Base-by-base conservation (phyloP, 2,888 invertebrate species). In the Julus scanicus region DNA sequence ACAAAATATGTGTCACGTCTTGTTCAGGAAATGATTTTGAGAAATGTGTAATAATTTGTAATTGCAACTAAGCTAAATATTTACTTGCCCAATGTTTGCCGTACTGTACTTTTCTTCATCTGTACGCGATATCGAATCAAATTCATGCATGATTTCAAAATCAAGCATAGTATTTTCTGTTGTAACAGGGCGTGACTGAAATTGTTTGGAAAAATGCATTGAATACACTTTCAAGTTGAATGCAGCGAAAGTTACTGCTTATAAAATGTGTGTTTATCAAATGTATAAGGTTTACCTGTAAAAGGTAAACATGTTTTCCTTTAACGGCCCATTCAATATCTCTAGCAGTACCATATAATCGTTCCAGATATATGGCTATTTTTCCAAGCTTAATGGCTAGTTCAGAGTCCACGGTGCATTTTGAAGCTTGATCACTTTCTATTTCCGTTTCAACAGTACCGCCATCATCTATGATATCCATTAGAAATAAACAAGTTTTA, bases 301-400 rank as follows among this genome's bases (percentile, higher is more conserved):
- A 39, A 17, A 88, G 86, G 48, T n/a, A 88, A 53, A 88, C 80
- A 20, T 37, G 39, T 13, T 49, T 39, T 94, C 94, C 92, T 89
- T 92, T 92, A 83, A 96, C 92, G 11, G 96, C 96, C 95, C 96
- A 97, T 92, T 97, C 97, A 88, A 97, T 94, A 91, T 97, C 97
- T 90, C 96, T 93, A 0, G 95, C 94, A 1, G 94, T 93, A 0
- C 95, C 95, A 93, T 95, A 96, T 29, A 94, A 91, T 80, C 93
- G 92, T 91, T 97, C 96, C 89, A 97, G 93, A 37, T 93, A 90
- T 0, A 94, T 91, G 0, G 94, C 95, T 84, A 94, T 92, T 89
- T 92, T 90, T 1, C 94, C 95, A 87, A 96, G 91, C 89, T 92
- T 92, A 8, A 95, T 89, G 40, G 93, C 93, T 89, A 94, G 93